Base-by-base conservation (phyloP, 2,797 vertebrate genomes). In the Arvicola amphibius region DNA sequence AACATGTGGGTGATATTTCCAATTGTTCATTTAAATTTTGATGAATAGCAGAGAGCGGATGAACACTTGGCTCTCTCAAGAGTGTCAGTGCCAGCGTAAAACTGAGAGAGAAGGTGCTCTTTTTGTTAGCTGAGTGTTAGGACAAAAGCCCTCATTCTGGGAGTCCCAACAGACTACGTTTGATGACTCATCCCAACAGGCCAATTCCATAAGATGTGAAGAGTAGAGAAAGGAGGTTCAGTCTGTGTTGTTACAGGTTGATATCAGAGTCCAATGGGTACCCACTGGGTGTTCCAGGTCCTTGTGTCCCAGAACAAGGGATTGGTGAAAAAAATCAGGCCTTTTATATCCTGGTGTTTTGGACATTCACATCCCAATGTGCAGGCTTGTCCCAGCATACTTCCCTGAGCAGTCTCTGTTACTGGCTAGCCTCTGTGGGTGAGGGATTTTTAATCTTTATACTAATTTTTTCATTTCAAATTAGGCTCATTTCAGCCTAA, bases 21-120 rank as follows among this genome's bases (percentile, higher is more conserved):
- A 59, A 83, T 71, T 92, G 34, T 51, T 25, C 79, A 46, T 96
- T 95, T 95, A 79, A 65, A 94, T 89, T 96, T 95, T 76, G 59
- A 94, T 65, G 53, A 78, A 81, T 93, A 90, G 67, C 14, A 7
- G 86, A 61, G 29, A 3, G 8, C 0, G 29, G 9, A 34, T 37
- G 87, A 95, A 91, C 11, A 1, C 14, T 61, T 59, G 48, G 21
- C 65, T 79, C 74, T 81, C 85, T 96, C 63, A 56, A 84, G 80
- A 88, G 76, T 23, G 59, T 48, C 63, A 73, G 46, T n/a, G 48
- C 8, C 12, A 2, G 0, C 17, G 5, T 53, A 51, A 93, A 67
- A 40, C 40, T 77, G 87, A 37, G 10, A 43, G n/a, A 94, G 37
- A 46, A 81, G 25, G 2, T 78, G 46, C 61, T 89, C 37, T 8